A percentile compares a stretch with the other conserved stretches of the same genome.
These are phyloP conservation scores for Brachypodius melanocephalos DNA, from an alignment of 2,113 vertebrate species.

Conservation along the genomic window DNA sequence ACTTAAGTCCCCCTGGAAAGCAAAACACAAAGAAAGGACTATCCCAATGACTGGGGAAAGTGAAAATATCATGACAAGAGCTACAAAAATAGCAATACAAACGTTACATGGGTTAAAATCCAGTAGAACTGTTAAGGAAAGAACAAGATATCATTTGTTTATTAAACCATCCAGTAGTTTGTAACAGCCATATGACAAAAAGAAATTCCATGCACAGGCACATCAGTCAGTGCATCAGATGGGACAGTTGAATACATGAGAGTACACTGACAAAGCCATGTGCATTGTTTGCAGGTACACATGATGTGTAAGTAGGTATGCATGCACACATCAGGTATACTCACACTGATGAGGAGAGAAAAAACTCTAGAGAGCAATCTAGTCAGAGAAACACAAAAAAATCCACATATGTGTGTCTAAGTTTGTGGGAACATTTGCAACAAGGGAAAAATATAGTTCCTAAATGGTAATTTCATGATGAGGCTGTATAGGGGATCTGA, in stretches of 20 bases:
- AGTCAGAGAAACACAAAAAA: slow-evolving; percentile 32
- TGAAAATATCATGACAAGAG: background rate
- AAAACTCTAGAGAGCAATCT: slow-evolving; percentile 27
- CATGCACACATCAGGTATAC: background rate
- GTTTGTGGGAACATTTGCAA: background rate
- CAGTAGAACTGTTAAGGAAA: background rate
- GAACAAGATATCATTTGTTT: background rate
- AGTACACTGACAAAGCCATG: background rate
- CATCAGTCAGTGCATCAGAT: background rate
- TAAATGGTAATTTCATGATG: background rate
- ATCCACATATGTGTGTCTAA: background rate
- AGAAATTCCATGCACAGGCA: background rate
- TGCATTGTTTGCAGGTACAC: background rate
- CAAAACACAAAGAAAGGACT: background rate
- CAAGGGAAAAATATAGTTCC: background rate
- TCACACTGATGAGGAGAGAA: background rate
- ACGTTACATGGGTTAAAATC: background rate
- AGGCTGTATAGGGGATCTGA: background rate
- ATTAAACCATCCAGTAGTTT: background rate
- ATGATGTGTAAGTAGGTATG: background rate
- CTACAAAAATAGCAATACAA: background rate
- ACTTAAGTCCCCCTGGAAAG: background rate
- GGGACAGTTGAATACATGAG: background rate
- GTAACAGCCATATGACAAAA: background rate
- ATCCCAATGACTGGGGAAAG: background rate